phyloP scores from a whole-genome alignment of 2,797 vertebrate species.

The Mormyrus hasselquistii region DNA sequence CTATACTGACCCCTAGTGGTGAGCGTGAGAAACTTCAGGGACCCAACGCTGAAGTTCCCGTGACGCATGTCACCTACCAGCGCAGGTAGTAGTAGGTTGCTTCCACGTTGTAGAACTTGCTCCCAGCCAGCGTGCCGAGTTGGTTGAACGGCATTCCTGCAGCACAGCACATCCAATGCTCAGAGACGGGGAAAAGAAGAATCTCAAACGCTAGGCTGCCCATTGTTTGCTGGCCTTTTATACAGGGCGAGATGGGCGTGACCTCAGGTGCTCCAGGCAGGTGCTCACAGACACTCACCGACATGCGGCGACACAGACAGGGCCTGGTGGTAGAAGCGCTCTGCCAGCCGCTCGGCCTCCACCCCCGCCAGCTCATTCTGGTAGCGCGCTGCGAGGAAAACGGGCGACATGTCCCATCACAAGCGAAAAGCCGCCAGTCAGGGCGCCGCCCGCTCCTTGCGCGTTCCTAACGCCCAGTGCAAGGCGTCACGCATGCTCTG shows the following conservation, averaged over 20 bases:
- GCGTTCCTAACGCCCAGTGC: neutral
- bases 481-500: neutral
- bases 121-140: slow-evolving; percentile 86
- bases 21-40: neutral
- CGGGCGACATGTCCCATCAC: neutral
- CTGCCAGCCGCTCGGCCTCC: slow-evolving; percentile 86
- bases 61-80: slow-evolving; percentile 68
- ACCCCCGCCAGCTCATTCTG: slow-evolving; percentile 95
- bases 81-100: slow-evolving; percentile 95
- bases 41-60: neutral
- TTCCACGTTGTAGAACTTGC: slow-evolving; percentile 93
- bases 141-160: slow-evolving; percentile 98
- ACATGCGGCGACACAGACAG: slow-evolving; percentile 87
- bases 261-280: neutral
- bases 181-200: neutral
- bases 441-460: neutral
- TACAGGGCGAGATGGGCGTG: neutral
- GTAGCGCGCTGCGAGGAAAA: slow-evolving; percentile 75
- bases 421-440: neutral
- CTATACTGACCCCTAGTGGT: slow-evolving; percentile 24
- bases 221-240: neutral
- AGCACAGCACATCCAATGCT: neutral
- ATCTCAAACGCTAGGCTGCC: neutral
- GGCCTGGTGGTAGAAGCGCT: slow-evolving; percentile 93
- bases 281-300: slow-evolving; percentile 66